These are phyloP conservation scores for Bettongia penicillata DNA, from an alignment of 2,113 vertebrate species.

Conservation along the genomic window DNA sequence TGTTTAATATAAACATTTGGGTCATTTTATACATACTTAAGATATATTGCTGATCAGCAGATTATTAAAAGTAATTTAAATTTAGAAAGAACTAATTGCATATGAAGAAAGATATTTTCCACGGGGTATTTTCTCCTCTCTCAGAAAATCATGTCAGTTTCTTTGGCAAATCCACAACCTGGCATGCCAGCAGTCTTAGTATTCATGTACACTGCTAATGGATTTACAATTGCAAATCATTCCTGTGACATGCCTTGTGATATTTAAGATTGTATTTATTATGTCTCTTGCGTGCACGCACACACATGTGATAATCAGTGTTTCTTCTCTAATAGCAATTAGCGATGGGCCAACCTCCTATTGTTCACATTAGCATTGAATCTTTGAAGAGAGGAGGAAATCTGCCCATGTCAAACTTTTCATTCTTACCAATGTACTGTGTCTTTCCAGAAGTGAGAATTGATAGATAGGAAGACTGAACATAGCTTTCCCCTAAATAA, in stretches of 20 bases:
- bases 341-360: neutral
- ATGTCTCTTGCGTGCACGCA: slow-evolving; percentile 43
- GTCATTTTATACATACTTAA: slow-evolving; percentile 66
- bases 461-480: slow-evolving; percentile 58
- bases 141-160: slow-evolving; percentile 46
- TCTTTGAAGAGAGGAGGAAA: slow-evolving; percentile 53
- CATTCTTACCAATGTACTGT: neutral
- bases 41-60: slow-evolving; percentile 65
- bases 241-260: neutral
- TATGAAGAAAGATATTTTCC: slow-evolving; percentile 62
- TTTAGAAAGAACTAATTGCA: slow-evolving; percentile 65
- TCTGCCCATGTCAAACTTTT: slow-evolving; percentile 17
- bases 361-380: slow-evolving; percentile 43
- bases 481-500: slow-evolving; percentile 59
- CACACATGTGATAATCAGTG: slow-evolving; percentile 19
- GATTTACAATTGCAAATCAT: slow-evolving; percentile 63
- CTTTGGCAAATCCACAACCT: slow-evolving; percentile 52
- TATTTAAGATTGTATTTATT: slow-evolving; percentile 53
- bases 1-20: slow-evolving; percentile 41
- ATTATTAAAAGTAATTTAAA: slow-evolving; percentile 72
- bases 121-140: slow-evolving; percentile 12
- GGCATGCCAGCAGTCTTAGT: slow-evolving; percentile 38
- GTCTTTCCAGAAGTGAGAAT: slow-evolving; percentile 61
- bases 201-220: neutral
- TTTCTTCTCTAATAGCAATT: slow-evolving; percentile 57